A percentile compares a stretch with the other conserved stretches of the same genome.
Evolutionary conservation across 2,888 invertebrate genomes (phyloP).

Genomic region (Caenorhabditis afra): DNA sequence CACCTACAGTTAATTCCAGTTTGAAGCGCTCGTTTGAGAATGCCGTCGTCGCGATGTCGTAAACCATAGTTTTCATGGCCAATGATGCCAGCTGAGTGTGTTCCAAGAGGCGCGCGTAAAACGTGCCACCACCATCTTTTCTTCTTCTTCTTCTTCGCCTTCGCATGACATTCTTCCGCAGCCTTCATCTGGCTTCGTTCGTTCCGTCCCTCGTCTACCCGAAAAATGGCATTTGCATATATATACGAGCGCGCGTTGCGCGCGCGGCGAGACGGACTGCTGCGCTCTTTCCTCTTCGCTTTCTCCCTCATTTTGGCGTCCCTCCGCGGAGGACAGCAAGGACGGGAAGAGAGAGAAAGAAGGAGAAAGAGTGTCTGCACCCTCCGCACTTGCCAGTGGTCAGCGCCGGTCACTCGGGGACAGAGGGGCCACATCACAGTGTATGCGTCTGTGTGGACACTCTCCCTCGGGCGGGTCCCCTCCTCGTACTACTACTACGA

Average conservation of each 20-base stretch:
- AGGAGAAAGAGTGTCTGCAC: constrained; percentile 32
- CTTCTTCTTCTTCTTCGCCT: neutral
- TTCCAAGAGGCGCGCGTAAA: constrained; percentile 12
- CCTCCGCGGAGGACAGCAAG: constrained; percentile 19
- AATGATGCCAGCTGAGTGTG: constrained; percentile 4
- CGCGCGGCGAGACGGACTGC: neutral
- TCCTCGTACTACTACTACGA: constrained; percentile 30
- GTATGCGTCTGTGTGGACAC: constrained; percentile 44
- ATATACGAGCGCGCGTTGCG: constrained; percentile 41
- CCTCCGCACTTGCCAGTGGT: constrained; percentile 52
- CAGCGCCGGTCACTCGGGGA: constrained; percentile 45
- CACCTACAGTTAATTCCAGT: neutral
- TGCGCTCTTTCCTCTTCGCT: constrained; percentile 6
- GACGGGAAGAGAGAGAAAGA: constrained; percentile 6
- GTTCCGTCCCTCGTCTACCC: constrained; percentile 24
- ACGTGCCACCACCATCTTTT: constrained; percentile 15
- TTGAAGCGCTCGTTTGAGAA: neutral
- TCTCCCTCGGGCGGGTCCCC: constrained; percentile 32
- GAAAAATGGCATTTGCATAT: constrained; percentile 58
- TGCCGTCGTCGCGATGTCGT: constrained; percentile 3
- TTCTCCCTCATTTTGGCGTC: constrained; percentile 5
- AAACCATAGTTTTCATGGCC: constrained; percentile 4
- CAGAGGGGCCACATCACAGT: constrained; percentile 41
- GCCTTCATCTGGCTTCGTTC: constrained; percentile 11
- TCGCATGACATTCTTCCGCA: constrained; percentile 6